phyloP scores from a whole-genome alignment of 2,113 vertebrate species.

The Piprites chloris region DNA sequence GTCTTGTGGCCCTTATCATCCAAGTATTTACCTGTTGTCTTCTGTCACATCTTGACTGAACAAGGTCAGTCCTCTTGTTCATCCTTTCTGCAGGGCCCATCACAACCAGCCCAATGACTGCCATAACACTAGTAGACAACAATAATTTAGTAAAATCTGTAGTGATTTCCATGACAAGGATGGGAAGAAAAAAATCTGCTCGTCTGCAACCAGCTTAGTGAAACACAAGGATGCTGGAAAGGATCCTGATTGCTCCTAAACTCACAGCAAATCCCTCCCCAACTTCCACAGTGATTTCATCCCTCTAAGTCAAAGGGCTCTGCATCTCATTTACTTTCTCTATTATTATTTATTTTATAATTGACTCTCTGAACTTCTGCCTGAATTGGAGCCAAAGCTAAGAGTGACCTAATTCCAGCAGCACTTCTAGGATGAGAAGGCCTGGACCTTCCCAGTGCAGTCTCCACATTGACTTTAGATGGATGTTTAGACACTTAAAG shows the following conservation, averaged over 20 bases:
- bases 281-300: neutral
- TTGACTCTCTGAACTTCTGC: slow-evolving; percentile 37
- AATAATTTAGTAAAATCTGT: neutral
- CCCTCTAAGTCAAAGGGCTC: neutral
- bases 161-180: neutral
- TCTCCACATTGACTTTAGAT: neutral
- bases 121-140: neutral
- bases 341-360: slow-evolving; percentile 41
- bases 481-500: neutral
- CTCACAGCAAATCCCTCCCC: neutral
- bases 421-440: neutral
- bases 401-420: slow-evolving; percentile 24
- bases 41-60: neutral
- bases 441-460: neutral
- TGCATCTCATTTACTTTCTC: slow-evolving; percentile 13
- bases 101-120: neutral
- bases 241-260: neutral
- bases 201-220: neutral
- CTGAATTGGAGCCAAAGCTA: slow-evolving; percentile 8
- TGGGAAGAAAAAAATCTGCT: neutral
- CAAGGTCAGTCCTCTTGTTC: neutral
- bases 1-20: neutral
- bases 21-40: neutral
- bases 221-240: neutral
- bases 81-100: neutral